Base-by-base conservation (phyloP, 2,113 vertebrate species). In the Hirundichthys speculiger region DNA sequence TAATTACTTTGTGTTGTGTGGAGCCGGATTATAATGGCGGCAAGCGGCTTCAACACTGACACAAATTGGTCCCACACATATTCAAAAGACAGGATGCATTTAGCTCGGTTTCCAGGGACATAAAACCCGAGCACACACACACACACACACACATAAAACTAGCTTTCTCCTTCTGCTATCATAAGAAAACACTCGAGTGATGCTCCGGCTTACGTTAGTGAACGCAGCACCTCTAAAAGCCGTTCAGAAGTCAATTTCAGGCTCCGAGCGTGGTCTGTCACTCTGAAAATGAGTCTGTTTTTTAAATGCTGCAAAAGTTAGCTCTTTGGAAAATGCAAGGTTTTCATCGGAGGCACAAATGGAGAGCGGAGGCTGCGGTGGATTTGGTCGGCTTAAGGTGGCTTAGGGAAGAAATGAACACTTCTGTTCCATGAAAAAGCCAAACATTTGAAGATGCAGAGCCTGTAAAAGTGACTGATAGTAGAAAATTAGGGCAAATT, bases 1-100 rank as follows among this genome's bases (percentile, higher is more conserved):
- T 80, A 91, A 90, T 88, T 90, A 80, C 85, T 80, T 81, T 87
- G 77, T 87, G 85, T 87, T 86, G 82, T 77, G 76, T n/a, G 59
- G 70, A 64, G 69, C 70, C 75, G 83, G 83, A 84, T 91, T 86
- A 92, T 75, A 82, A 77, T 67, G 75, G 79, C 83, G 65, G 50
- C 64, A 68, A 84, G 75, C 64, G 14, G 64, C 75, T 85, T 78
- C 72, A 63, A 67, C 77, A 39, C 66, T 80, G 87, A 84, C 83
- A 89, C 64, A 86, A 89, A 86, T 72, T 87, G 72, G 77, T 82
- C 71, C 70, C 80, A 78, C 75, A 76, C 69, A 82, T 66, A 68
- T 81, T 83, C 41, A 79, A 77, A 72, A 67, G 66, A 61, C 55
- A 77, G 63, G 50, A 56, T 64, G 54, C 73, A 77, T 80, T 88